These are phyloP conservation scores for Drosophila tsacasi DNA, from an alignment of 1,140 invertebrate genomes.

Conservation along the genomic window DNA sequence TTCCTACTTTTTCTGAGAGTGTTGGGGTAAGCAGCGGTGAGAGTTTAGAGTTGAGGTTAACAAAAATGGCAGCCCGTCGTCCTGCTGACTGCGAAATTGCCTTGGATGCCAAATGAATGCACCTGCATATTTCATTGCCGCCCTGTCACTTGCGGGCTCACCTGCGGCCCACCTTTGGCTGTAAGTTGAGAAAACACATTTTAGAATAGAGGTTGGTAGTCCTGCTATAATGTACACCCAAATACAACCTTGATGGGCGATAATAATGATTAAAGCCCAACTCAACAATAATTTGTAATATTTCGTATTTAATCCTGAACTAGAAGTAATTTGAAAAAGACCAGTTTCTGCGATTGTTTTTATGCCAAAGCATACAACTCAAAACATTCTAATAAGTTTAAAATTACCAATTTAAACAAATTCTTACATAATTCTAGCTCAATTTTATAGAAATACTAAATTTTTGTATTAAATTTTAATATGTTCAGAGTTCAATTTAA, in stretches of 20 bases:
- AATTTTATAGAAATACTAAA: no score
- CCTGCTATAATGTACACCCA: background rate
- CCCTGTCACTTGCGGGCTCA: slow-evolving; percentile 31
- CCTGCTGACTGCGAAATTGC: slow-evolving; percentile 54
- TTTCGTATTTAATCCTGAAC: background rate
- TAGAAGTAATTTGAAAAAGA: background rate
- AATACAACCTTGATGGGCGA: background rate
- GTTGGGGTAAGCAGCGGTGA: slow-evolving; percentile 2
- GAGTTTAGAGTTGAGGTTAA: slow-evolving; percentile 50
- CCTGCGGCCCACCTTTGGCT: slow-evolving; percentile 17
- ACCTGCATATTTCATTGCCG: slow-evolving; percentile 67
- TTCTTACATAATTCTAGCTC: no score
- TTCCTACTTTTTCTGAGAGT: background rate
- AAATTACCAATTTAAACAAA: no score
- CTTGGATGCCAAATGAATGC: slow-evolving; percentile 63
- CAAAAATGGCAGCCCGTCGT: slow-evolving; percentile 64
- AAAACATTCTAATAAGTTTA: no score
- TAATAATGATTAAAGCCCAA: background rate
- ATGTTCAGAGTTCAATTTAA: no score
- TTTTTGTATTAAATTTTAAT: background rate
- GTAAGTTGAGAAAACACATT: slow-evolving; percentile 2
- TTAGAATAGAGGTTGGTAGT: slow-evolving; percentile 6
- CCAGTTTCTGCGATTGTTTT: no score
- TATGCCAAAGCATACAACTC: no score
- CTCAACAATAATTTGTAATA: background rate